Evolutionary conservation across 2,797 vertebrate genomes (phyloP).

Genomic region (Carduelis carduelis): DNA sequence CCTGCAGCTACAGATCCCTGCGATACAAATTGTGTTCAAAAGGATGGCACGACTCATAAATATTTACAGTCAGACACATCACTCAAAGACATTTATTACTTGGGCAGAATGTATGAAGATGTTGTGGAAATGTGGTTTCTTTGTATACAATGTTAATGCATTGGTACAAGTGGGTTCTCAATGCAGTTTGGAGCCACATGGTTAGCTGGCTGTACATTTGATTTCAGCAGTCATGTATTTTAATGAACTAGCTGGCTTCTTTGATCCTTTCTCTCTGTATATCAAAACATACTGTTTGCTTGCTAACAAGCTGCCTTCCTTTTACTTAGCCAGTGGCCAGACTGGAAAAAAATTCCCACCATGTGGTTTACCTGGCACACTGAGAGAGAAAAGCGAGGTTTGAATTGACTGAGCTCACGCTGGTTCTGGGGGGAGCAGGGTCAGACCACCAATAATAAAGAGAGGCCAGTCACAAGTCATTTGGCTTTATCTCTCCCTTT

Average conservation of each 20-base stretch:
- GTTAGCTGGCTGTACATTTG: neutral
- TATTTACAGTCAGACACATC: conserved; percentile 64
- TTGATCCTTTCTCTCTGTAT: neutral
- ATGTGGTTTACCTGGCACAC: neutral
- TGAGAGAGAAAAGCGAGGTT: neutral
- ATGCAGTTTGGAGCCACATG: neutral
- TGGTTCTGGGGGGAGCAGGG: neutral
- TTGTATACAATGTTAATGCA: conserved; percentile 2
- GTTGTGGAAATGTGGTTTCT: neutral
- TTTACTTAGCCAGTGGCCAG: neutral
- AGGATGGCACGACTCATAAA: conserved; percentile 45
- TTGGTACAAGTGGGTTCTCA: neutral
- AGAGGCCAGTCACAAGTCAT: neutral
- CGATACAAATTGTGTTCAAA: conserved; percentile 58
- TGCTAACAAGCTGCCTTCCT: neutral
- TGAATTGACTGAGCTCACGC: neutral
- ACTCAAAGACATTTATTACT: conserved; percentile 42
- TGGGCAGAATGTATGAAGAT: conserved; percentile 11
- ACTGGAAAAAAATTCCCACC: neutral
- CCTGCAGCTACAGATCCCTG: conserved; percentile 41
- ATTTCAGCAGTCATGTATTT: conserved; percentile 20
- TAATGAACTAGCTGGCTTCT: conserved; percentile 33
- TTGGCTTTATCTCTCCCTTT: neutral
- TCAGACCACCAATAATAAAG: neutral
- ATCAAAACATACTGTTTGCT: neutral